phyloP scores from a whole-genome alignment of 2,797 vertebrate genomes.

The Rousettus madagascariensis region DNA sequence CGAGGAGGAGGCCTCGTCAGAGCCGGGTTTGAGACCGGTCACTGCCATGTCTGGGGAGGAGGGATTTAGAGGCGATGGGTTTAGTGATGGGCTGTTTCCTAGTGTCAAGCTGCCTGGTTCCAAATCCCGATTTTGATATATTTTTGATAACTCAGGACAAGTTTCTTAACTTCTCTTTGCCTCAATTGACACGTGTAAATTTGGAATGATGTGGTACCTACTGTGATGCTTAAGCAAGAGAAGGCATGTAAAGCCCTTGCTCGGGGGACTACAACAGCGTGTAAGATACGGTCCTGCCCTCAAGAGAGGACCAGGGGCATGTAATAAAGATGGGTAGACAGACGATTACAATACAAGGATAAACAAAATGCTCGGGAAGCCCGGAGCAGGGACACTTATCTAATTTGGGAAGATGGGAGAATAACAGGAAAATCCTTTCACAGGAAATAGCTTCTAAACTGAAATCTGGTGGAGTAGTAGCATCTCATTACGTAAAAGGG shows the following conservation, averaged over 20 bases:
- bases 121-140: not conserved
- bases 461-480: not conserved
- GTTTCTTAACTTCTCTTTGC: slow-evolving; percentile 3
- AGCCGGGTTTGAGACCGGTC: not conserved
- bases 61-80: not conserved
- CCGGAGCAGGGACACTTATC: not conserved
- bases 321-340: not conserved
- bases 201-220: not conserved
- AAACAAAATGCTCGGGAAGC: not conserved
- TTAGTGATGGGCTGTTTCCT: not conserved
- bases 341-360: not conserved
- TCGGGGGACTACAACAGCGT: not conserved
- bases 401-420: not conserved
- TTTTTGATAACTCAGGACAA: not conserved
- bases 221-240: not conserved
- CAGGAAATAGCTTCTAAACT: not conserved
- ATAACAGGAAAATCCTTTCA: not conserved
- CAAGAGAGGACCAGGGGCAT: not conserved
- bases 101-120: not conserved
- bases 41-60: not conserved
- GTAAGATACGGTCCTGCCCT: not conserved
- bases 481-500: not conserved
- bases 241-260: not conserved
- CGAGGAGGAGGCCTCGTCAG: not conserved
- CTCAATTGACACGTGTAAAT: not conserved